Evolutionary conservation across 2,113 vertebrate genomes (phyloP).

Genomic region (Thunnus thynnus): DNA sequence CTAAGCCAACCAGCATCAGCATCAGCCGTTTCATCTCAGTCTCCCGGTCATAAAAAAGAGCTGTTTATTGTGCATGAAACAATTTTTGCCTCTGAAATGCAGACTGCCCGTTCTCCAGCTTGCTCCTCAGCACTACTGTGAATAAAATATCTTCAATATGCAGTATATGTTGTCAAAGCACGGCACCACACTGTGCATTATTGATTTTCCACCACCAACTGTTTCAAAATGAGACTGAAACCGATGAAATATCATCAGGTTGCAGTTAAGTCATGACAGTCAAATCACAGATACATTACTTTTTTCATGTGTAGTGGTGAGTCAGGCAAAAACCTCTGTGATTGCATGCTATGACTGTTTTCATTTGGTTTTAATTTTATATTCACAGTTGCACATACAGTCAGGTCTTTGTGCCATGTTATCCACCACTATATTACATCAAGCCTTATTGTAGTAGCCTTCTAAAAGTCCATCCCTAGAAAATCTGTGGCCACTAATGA

Average conservation of each 20-base stretch:
- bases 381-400: slow-evolving; percentile 2
- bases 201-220: slow-evolving; percentile 24
- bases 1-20: slow-evolving; percentile 14
- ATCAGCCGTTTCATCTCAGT: slow-evolving; percentile 51
- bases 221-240: slow-evolving; percentile 39
- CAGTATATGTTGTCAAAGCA: slow-evolving; percentile 38
- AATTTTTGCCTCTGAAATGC: slow-evolving; percentile 51
- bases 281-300: slow-evolving; percentile 40
- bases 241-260: slow-evolving; percentile 36
- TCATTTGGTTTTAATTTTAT: slow-evolving; percentile 22
- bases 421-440: slow-evolving; percentile 6
- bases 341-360: slow-evolving; percentile 44
- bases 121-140: slow-evolving; percentile 5
- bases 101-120: slow-evolving; percentile 28
- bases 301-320: slow-evolving; percentile 15
- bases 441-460: not conserved
- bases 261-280: slow-evolving; percentile 46
- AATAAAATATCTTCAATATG: slow-evolving; percentile 33
- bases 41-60: slow-evolving; percentile 60
- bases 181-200: slow-evolving; percentile 18
- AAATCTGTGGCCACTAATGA: not conserved
- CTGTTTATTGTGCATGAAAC: slow-evolving; percentile 73
- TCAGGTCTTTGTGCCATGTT: not conserved
- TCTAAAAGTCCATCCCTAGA: not conserved
- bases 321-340: slow-evolving; percentile 19